Conservation (phyloP, 2,113 vertebrate genomes). For the Hemicordylus capensis region DNA sequence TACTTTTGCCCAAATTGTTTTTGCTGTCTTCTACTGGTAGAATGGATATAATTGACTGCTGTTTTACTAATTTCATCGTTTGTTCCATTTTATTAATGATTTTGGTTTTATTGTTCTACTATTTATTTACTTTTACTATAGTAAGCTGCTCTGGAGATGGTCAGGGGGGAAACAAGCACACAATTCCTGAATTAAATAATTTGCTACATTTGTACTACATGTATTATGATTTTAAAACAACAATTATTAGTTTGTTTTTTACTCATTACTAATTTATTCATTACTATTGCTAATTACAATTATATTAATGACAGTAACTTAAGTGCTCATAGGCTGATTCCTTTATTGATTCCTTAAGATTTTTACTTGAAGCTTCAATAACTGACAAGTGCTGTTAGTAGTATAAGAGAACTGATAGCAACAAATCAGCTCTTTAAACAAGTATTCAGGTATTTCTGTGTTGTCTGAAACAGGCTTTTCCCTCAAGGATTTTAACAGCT, state of each 20-base stretch:
- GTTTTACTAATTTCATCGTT: not conserved
- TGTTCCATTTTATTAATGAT: not conserved
- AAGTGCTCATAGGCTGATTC: too few relatives aligned
- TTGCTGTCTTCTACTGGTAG: not conserved
- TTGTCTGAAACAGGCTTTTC: slow-evolving; percentile 34
- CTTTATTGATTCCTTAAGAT: not conserved
- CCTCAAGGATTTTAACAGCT: slow-evolving; percentile 42
- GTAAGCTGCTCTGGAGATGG: not conserved
- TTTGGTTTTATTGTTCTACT: not conserved
- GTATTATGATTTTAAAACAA: too few relatives aligned
- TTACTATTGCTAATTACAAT: too few relatives aligned
- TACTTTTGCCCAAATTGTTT: not conserved
- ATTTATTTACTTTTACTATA: not conserved
- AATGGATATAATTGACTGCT: not conserved
- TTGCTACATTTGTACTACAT: too few relatives aligned
- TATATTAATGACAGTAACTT: too few relatives aligned
- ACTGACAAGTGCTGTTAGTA: slow-evolving; percentile 36
- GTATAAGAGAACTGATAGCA: slow-evolving; percentile 5
- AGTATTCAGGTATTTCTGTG: slow-evolving; percentile 35
- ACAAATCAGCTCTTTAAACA: slow-evolving; percentile 2
- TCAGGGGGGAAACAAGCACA: not conserved
- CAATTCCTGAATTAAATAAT: not conserved
- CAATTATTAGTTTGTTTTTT: too few relatives aligned
- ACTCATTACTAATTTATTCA: too few relatives aligned
- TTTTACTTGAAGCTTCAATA: not conserved